These are phyloP conservation scores for Tricholauxania praeusta DNA, from an alignment of 2,888 invertebrate genomes.

Conservation along the genomic window DNA sequence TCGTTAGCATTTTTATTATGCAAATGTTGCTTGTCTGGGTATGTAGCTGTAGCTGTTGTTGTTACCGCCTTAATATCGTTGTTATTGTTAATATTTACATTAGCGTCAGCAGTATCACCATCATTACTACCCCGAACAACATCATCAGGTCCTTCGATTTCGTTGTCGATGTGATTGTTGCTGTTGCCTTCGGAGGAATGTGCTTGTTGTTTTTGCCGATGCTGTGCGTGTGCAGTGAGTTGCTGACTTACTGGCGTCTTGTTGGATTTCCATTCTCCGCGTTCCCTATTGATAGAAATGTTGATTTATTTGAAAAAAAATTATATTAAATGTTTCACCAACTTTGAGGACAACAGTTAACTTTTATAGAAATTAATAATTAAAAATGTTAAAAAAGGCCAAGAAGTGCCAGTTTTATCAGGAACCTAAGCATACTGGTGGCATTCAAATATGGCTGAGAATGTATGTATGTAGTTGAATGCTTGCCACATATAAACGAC, in stretches of 20 bases:
- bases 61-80: neutral
- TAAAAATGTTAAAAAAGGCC: no score
- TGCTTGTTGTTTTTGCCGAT: constrained; percentile 44
- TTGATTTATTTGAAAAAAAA: no score
- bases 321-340: no score
- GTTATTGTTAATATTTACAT: neutral
- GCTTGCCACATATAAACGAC: no score
- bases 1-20: constrained; percentile 41
- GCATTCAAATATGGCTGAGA: no score
- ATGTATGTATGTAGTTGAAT: no score
- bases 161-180: constrained; percentile 21
- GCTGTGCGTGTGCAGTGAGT: constrained; percentile 44
- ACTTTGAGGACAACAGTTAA: no score
- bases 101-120: neutral
- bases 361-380: no score
- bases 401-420: no score
- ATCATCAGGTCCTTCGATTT: constrained; percentile 7
- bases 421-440: no score
- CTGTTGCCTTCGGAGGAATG: constrained; percentile 15
- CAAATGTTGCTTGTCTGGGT: neutral
- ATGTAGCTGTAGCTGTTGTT: neutral
- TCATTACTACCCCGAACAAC: neutral
- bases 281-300: constrained; percentile 54
- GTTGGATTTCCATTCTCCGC: constrained; percentile 65
- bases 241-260: constrained; percentile 29